Conservation (phyloP, 2,113 vertebrate species). For the Macrotis lagotis region DNA sequence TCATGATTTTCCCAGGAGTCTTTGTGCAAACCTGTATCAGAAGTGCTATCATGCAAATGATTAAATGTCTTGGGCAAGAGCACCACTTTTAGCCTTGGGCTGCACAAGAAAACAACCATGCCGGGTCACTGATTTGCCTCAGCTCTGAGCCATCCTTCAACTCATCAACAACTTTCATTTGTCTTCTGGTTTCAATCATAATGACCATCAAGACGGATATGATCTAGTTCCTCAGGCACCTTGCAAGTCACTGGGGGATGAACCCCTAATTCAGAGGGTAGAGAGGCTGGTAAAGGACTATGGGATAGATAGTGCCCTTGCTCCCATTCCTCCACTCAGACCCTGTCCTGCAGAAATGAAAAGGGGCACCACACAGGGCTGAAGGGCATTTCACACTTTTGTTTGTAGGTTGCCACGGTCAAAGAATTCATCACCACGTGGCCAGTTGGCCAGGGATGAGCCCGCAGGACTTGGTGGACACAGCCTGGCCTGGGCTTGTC, state of each 20-base stretch:
- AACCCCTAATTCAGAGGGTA: not conserved
- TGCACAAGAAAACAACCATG: too few species aligned
- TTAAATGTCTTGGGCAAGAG: too few species aligned
- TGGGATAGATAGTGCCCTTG: too few species aligned
- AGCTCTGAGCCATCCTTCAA: not conserved
- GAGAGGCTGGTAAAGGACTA: not conserved
- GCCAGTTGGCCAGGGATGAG: not conserved
- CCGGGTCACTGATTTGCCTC: not conserved
- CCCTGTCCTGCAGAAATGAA: not conserved
- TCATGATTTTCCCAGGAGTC: too few species aligned
- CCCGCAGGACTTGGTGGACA: too few species aligned
- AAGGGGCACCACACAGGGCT: not conserved
- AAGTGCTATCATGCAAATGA: too few species aligned
- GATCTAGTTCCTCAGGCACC: not conserved
- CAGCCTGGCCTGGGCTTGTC: not conserved
- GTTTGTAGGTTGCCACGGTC: not conserved
- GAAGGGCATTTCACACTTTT: not conserved
- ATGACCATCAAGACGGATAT: not conserved
- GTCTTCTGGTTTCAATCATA: not conserved
- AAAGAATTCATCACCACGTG: not conserved
- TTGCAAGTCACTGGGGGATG: not conserved
- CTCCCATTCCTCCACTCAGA: not conserved
- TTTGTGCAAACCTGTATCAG: too few species aligned
- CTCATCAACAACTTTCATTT: not conserved
- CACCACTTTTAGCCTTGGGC: too few species aligned